Conservation (phyloP, 2,888 invertebrate genomes). For the Cryptophagus acutangulus region DNA sequence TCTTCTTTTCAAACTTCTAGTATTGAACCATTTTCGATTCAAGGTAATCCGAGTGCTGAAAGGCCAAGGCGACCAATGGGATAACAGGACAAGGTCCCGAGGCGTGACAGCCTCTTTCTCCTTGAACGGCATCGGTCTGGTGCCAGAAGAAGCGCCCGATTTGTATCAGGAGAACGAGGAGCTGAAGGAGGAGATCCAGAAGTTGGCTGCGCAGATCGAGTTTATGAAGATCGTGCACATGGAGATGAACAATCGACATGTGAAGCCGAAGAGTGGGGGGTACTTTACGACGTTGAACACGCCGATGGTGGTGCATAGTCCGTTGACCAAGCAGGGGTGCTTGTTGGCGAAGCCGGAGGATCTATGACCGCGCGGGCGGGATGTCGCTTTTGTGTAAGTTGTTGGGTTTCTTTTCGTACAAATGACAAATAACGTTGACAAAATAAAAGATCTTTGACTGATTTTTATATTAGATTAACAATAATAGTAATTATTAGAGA, state of each 20-base stretch:
- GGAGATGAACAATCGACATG: conserved; percentile 86
- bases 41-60: conserved; percentile 75
- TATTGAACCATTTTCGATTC: no score
- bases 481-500: no score
- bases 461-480: no score
- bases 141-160: conserved; percentile 80
- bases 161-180: conserved; percentile 88
- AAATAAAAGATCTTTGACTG: no score
- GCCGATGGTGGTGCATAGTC: conserved; percentile 45
- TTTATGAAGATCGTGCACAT: conserved; percentile 92
- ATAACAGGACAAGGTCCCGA: conserved; percentile 74
- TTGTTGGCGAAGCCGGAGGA: conserved; percentile 39
- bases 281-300: conserved; percentile 65
- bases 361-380: conserved; percentile 36
- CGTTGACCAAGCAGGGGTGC: conserved; percentile 41
- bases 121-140: conserved; percentile 78
- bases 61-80: conserved; percentile 88
- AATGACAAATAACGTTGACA: no score
- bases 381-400: conserved; percentile 1
- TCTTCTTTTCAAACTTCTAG: conserved; percentile 34
- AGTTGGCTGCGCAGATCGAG: conserved; percentile 85
- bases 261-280: conserved; percentile 77
- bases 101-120: conserved; percentile 83
- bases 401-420: no score
- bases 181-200: conserved; percentile 89